A percentile compares a stretch with the other conserved stretches of the same genome.
Conservation (phyloP, 2,888 invertebrate species). For the Serripes groenlandicus region DNA sequence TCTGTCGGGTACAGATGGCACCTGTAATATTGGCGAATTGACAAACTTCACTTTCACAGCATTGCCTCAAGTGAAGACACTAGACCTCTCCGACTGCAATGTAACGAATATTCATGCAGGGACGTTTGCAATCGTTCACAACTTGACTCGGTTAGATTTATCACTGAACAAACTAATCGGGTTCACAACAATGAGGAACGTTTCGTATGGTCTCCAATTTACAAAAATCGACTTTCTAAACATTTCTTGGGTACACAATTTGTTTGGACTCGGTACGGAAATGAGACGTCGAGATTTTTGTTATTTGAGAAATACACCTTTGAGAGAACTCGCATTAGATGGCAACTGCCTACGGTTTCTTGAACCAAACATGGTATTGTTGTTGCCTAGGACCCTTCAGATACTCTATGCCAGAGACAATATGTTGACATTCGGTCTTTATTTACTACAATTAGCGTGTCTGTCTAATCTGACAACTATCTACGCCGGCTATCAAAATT, state of each 20-base stretch:
- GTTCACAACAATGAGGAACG: conserved; percentile 37
- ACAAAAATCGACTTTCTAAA: conserved; percentile 47
- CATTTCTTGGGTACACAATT: conserved; percentile 34
- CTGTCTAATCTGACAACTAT: background rate
- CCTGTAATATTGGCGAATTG: conserved; percentile 8
- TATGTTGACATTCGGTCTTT: conserved; percentile 49
- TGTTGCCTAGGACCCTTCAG: conserved; percentile 34
- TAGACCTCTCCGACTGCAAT: conserved; percentile 15
- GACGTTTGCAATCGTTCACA: background rate
- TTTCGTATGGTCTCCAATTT: conserved; percentile 54
- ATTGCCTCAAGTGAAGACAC: conserved; percentile 6
- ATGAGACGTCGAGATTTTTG: conserved; percentile 43
- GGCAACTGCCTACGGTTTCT: conserved; percentile 42
- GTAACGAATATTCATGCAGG: conserved; percentile 7
- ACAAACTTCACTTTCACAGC: conserved; percentile 6
- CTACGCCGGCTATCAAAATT: conserved; percentile 21
- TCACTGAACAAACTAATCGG: conserved; percentile 47
- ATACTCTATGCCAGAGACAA: conserved; percentile 41
- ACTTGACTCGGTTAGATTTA: conserved; percentile 35
- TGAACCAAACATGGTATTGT: conserved; percentile 31
- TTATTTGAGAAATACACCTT: conserved; percentile 49
- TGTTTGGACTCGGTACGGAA: conserved; percentile 32
- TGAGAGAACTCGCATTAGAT: conserved; percentile 36
- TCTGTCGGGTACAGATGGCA: conserved; percentile 8
- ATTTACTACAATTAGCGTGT: conserved; percentile 44